phyloP scores from a whole-genome alignment of 2,888 invertebrate genomes.

The Lumbricus terrestris region DNA sequence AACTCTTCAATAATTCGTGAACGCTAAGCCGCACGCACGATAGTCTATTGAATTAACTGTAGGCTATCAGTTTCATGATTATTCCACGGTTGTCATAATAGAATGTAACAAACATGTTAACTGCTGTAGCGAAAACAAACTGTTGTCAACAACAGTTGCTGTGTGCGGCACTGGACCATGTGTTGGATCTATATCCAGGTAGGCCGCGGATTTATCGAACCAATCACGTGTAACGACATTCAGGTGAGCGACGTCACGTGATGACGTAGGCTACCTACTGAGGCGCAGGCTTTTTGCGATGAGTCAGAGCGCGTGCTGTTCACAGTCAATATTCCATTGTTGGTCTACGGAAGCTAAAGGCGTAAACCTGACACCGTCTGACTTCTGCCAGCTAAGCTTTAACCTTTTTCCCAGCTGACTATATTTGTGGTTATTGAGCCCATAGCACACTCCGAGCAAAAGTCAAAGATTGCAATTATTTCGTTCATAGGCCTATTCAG shows the following conservation, averaged over 20 bases:
- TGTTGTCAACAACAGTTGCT: not conserved
- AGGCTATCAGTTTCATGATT: not conserved
- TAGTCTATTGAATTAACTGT: not conserved
- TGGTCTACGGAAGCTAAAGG: not conserved
- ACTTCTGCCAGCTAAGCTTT: not conserved
- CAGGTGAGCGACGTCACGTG: not conserved
- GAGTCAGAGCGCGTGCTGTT: not conserved
- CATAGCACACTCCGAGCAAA: not conserved
- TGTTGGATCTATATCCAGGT: not conserved
- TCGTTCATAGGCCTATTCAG: not conserved
- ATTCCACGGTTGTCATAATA: not conserved
- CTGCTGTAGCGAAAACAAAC: not conserved
- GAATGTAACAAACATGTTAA: not conserved
- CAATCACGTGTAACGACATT: not conserved
- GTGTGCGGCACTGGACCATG: not conserved
- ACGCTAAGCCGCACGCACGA: not conserved
- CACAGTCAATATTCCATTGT: not conserved
- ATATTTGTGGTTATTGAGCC: not conserved
- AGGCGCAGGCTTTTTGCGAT: not conserved
- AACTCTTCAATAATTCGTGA: not conserved
- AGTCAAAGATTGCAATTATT: not conserved
- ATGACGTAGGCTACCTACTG: not conserved
- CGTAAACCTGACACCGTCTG: not conserved
- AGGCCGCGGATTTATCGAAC: too few species aligned
- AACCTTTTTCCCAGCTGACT: not conserved